Evolutionary conservation across 2,888 invertebrate species (phyloP).

Genomic region (Epinotia bilunana): DNA sequence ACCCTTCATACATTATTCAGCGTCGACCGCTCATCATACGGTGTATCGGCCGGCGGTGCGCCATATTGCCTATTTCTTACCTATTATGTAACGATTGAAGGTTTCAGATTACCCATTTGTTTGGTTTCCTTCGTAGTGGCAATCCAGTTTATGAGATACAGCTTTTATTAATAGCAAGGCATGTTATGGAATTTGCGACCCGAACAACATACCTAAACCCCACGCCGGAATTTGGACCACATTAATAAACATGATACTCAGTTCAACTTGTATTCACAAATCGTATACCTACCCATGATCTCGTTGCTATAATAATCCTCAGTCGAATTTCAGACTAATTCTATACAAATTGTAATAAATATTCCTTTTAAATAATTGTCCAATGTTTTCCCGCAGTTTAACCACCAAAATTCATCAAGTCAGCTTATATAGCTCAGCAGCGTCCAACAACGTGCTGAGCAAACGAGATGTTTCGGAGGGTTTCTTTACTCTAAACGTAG

Average conservation of each 20-base stretch:
- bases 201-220: constrained; percentile 6
- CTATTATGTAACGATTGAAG: constrained; percentile 40
- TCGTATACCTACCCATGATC: background rate
- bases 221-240: background rate
- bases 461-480: constrained; percentile 55
- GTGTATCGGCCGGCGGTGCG: constrained; percentile 52
- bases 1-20: constrained; percentile 66
- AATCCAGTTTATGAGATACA: constrained; percentile 14
- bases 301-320: background rate
- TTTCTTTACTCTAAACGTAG: constrained; percentile 55
- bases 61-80: constrained; percentile 45
- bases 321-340: background rate
- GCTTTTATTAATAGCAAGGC: constrained; percentile 3
- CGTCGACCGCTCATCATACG: constrained; percentile 60
- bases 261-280: background rate
- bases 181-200: constrained; percentile 2
- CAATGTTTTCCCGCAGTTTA: constrained; percentile 4
- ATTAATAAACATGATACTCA: background rate
- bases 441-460: constrained; percentile 43
- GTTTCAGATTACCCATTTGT: constrained; percentile 21
- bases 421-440: constrained; percentile 7
- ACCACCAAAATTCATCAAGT: constrained; percentile 36
- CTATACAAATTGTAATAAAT: background rate
- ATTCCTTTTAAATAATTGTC: background rate
- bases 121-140: constrained; percentile 10